Conservation (phyloP, 2,797 vertebrate genomes). For the Gorsachius magnificus region DNA sequence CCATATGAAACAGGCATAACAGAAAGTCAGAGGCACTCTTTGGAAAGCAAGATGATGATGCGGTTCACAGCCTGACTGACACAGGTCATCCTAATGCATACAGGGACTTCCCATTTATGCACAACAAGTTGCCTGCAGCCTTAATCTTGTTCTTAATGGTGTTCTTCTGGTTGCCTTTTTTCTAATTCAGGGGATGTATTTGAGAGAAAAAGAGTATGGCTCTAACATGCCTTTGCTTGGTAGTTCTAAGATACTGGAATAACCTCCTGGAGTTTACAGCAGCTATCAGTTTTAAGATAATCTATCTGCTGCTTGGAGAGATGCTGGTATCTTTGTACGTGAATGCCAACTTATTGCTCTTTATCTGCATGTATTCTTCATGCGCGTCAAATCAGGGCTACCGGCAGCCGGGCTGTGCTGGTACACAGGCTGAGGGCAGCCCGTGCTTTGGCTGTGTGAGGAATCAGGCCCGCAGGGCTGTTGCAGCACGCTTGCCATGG, state of each 20-base stretch:
- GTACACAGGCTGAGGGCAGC: neutral
- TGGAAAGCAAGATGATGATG: neutral
- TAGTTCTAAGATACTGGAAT: neutral
- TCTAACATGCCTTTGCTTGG: neutral
- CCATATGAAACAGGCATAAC: neutral
- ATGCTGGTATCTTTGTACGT: neutral
- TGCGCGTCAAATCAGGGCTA: neutral
- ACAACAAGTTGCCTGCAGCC: neutral
- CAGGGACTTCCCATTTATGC: neutral
- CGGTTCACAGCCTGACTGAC: neutral
- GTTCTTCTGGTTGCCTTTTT: neutral
- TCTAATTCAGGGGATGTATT: neutral
- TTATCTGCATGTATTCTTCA: neutral
- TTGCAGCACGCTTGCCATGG: accelerated
- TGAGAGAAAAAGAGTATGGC: neutral
- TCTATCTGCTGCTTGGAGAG: neutral
- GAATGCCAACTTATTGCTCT: neutral
- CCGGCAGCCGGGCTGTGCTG: neutral
- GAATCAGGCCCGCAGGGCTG: neutral
- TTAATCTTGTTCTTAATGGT: neutral
- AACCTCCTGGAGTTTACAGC: neutral
- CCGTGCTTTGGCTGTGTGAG: neutral
- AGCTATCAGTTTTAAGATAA: neutral
- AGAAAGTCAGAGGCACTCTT: neutral
- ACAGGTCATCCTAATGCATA: neutral